Evolutionary conservation across 2,797 vertebrate genomes (phyloP).

Genomic region (Spinus pinus): DNA sequence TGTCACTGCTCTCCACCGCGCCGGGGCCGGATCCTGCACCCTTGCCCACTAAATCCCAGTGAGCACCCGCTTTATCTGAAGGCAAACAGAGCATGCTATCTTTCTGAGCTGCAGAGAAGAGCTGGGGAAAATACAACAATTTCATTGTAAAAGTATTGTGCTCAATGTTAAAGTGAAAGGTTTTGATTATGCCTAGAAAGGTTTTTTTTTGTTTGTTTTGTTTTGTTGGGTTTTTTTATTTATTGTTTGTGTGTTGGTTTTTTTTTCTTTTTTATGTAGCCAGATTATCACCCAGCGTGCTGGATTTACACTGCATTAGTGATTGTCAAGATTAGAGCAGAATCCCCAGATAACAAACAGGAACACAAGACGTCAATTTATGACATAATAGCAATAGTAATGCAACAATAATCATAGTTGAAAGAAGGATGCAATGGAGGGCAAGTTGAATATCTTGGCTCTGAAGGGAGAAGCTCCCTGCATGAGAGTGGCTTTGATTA

Average conservation of each 20-base stretch:
- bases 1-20: neutral
- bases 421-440: neutral
- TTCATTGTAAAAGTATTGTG: neutral
- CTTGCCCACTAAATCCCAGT: neutral
- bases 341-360: slow-evolving; percentile 58
- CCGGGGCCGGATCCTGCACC: neutral
- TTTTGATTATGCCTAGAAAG: slow-evolving; percentile 56
- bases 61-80: neutral
- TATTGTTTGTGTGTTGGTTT: neutral
- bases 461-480: neutral
- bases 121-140: neutral
- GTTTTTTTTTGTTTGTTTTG: neutral
- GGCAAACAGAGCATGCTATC: fast-evolving
- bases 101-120: neutral
- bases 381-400: slow-evolving; percentile 54
- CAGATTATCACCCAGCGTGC: slow-evolving; percentile 33
- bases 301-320: slow-evolving; percentile 64
- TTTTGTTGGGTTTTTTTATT: too few species aligned
- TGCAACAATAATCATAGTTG: neutral
- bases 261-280: slow-evolving; percentile 25
- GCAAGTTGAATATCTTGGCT: neutral
- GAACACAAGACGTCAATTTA: slow-evolving; percentile 51
- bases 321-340: slow-evolving; percentile 57
- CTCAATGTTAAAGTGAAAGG: slow-evolving; percentile 33
- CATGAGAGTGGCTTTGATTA: neutral